These are phyloP conservation scores for Whitmania pigra DNA, from an alignment of 1,140 invertebrate genomes.

Conservation along the genomic window DNA sequence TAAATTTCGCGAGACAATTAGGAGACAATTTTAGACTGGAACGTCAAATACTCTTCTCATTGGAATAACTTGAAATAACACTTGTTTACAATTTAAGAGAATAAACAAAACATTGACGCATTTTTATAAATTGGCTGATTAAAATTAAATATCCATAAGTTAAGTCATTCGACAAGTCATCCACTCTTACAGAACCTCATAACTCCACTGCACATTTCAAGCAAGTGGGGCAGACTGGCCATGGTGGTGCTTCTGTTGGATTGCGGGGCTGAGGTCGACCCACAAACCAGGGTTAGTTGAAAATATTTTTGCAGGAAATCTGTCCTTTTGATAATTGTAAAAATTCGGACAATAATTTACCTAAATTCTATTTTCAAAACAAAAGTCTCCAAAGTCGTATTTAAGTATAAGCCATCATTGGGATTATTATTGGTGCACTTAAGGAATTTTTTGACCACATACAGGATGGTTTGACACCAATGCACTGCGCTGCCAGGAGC, in stretches of 20 bases:
- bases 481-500: slow-evolving; percentile 77
- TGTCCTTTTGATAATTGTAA: no score
- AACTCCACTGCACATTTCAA: slow-evolving; percentile 80
- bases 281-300: slow-evolving; percentile 6
- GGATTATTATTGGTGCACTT: not conserved
- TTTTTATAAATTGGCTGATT: no score
- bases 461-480: slow-evolving; percentile 79
- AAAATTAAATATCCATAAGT: no score
- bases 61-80: no score
- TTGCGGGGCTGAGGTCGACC: slow-evolving; percentile 67
- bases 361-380: no score
- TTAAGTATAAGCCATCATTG: not conserved
- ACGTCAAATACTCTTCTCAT: not conserved
- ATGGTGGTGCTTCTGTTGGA: slow-evolving; percentile 85
- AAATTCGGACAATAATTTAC: no score
- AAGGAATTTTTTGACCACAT: not conserved
- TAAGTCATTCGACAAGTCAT: not conserved
- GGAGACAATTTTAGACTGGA: no score
- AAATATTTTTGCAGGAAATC: no score
- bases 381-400: no score
- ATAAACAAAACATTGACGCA: no score
- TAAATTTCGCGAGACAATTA: no score
- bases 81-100: no score
- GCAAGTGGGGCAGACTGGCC: slow-evolving; percentile 96
- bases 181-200: slow-evolving; percentile 42